Conservation (phyloP, 1,140 invertebrate genomes). For the Trachymyrmex septentrionalis region DNA sequence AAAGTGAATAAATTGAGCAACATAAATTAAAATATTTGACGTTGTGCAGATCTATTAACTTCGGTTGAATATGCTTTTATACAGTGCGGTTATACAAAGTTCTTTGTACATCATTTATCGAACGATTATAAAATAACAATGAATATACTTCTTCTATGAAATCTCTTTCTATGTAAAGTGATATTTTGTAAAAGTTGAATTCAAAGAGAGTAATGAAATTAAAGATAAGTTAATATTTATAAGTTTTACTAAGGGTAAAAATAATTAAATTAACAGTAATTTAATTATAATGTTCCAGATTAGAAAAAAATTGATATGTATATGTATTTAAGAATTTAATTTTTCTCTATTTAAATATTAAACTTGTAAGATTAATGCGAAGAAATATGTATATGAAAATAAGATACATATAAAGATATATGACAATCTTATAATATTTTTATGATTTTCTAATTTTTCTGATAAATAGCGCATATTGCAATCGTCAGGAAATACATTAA, state of each 20-base stretch:
- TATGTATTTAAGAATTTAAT: background rate
- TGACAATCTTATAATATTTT: too few species aligned
- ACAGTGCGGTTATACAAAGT: slow-evolving; percentile 8
- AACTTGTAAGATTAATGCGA: too few species aligned
- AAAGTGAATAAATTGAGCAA: slow-evolving; percentile 29
- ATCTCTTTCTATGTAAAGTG: background rate
- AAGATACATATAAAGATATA: too few species aligned
- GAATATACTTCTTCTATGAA: background rate
- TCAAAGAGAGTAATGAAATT: background rate
- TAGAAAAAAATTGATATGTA: background rate
- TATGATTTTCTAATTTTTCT: too few species aligned
- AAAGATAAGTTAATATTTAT: background rate
- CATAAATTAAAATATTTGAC: slow-evolving; percentile 32
- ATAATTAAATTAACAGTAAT: background rate
- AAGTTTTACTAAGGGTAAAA: background rate
- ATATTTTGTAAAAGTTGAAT: background rate
- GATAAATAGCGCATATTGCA: too few species aligned
- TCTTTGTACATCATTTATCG: background rate
- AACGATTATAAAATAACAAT: slow-evolving; percentile 25
- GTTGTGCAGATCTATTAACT: slow-evolving; percentile 18
- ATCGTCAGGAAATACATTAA: too few species aligned
- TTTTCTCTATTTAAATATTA: background rate
- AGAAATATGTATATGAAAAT: too few species aligned
- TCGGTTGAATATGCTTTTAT: background rate
- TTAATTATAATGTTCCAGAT: background rate